Base-by-base conservation (phyloP, 2,888 invertebrate species). In the Trichopria drosophilae region DNA sequence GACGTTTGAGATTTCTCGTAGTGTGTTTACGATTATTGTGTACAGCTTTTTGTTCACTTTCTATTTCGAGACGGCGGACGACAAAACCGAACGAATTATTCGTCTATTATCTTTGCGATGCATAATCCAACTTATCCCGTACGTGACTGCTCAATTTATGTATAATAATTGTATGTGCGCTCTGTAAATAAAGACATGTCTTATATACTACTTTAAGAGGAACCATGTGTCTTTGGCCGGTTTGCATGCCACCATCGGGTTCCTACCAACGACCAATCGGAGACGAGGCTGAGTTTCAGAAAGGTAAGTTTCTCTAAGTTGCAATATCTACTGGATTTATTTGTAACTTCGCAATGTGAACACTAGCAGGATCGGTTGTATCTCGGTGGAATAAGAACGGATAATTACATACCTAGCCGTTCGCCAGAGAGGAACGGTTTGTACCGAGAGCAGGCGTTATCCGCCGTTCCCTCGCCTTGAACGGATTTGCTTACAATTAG, bases 291-390 rank as follows among this genome's bases (percentile, higher is more conserved):
- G n/a, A n/a, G n/a, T n/a, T n/a, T n/a, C n/a, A n/a, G n/a, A n/a
- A n/a, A n/a, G n/a, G n/a, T n/a, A n/a, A n/a, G 60, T 58, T 57
- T 62, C 58, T 62, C 63, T 64, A 63, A 64, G 63, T 62, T 63
- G 61, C 61, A 61, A 60, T 44, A 42, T 20, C 10, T 18, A 42
- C 12, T 35, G 10, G n/a, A 45, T 20, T 12, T 24, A 24, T 7
- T 44, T 6, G 34, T 7, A 42, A 42, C 28, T 42, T 42, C 12
- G 26, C 16, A 15, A n/a, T n/a, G n/a, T n/a, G n/a, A n/a, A n/a
- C n/a, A n/a, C n/a, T n/a, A n/a, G n/a, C n/a, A n/a, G n/a, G n/a
- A n/a, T 20, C 29, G 19, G 37, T 52, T 53, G 36, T 42, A 44
- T 48, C 43, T 48, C 36, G 24, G 23, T 16, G 42, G 39, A 9